Evolutionary conservation across 2,888 invertebrate genomes (phyloP), one percentile per base, ranked within the genome.

Genomic region (Apodemia mormo): DNA sequence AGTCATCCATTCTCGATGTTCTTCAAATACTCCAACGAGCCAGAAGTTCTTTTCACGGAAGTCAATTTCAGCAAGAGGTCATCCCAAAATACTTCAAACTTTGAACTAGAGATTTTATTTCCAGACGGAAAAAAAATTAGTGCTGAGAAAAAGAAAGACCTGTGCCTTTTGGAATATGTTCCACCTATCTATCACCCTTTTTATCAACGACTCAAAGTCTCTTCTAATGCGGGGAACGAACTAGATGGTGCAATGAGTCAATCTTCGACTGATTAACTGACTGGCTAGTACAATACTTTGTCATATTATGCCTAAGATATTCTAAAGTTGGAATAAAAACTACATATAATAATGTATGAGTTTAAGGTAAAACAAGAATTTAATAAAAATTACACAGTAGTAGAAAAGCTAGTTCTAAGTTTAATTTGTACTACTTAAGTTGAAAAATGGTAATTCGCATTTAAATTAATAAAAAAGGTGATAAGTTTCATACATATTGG

Each of bases 11-110:
- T 73, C 58, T 68, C 68, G 58, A 71, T 72, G 56, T 73, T 69
- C 66, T 74, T 71, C 30, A 72, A 76, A 73, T 75, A 73, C 70
- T 75, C 74, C 66, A 74, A 74, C 61, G 61, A 74, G 12, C 71
- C 66, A 74, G 74, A 76, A 61, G 70, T 73, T 71, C 69, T 76
- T 71, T 75, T 74, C 40, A 58, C 58, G 30, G 70, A 70, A 37
- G 75, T 72, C 33, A 68, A 74, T 71, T 73, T 74, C 67, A 73
- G 68, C 69, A 75, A 75, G 69, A 74, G 74, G 71, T 58, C 58
- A 58, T 58, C 58, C 2, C 30, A 58, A 58, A 58, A 29, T 29
- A 58, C 58, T 58, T 58, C 30, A 10, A 58, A 56, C 22, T 56
- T 56, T 29, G 56, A 29, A 65, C 43, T 58, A 22, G 14, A 43